These are phyloP conservation scores for Rhingia rostrata DNA, from an alignment of 2,888 invertebrate species.

Conservation along the genomic window DNA sequence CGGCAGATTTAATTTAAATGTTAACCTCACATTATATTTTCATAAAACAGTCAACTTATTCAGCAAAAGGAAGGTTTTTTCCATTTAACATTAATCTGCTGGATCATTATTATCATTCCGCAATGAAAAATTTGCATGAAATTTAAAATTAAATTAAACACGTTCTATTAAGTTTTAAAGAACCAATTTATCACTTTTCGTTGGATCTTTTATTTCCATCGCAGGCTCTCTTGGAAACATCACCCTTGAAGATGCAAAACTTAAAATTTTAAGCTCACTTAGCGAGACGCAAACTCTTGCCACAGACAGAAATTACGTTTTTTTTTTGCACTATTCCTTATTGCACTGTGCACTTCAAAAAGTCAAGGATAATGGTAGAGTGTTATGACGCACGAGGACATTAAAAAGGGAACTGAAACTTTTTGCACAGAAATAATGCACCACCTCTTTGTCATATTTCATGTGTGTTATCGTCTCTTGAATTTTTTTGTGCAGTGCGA, in stretches of 20 bases:
- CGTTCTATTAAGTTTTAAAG: neutral
- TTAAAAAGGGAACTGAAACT: neutral
- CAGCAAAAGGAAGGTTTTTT: too few species aligned
- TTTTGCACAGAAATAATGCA: neutral
- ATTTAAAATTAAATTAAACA: neutral
- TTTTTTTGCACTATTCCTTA: neutral
- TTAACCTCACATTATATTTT: too few species aligned
- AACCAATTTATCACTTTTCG: neutral
- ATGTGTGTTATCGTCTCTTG: neutral
- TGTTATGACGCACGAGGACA: neutral
- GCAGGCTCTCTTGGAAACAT: neutral
- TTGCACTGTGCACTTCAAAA: neutral
- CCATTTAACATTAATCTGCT: too few species aligned
- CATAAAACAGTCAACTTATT: too few species aligned
- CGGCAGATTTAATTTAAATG: too few species aligned
- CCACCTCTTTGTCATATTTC: conserved; percentile 7
- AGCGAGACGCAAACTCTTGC: neutral
- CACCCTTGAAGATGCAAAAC: neutral
- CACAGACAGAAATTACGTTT: neutral
- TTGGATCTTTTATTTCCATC: neutral
- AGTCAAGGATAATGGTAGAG: conserved; percentile 12
- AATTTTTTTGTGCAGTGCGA: neutral
- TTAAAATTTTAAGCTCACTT: neutral
- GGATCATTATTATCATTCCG: too few species aligned
- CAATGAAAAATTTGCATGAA: too few species aligned